Evolutionary conservation across 2,797 vertebrate genomes (phyloP), one percentile per base, ranked within the genome.

Genomic region (Tauraco hartlaubi): DNA sequence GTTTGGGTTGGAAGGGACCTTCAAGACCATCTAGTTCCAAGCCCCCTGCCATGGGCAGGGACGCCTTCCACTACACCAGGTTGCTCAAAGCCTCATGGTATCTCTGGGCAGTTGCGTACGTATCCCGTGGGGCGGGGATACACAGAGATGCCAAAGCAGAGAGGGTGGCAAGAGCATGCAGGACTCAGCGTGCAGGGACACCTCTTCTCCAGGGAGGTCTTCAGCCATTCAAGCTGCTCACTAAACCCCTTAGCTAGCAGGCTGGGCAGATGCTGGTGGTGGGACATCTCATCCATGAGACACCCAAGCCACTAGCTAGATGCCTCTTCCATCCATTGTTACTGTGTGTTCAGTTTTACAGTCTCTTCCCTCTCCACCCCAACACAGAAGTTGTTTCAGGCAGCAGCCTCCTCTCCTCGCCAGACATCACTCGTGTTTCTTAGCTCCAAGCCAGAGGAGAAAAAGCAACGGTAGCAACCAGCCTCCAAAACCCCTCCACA

Each of bases 81-180:
- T 41, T 41, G 39, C 39, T 41, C 39, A 41, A 41, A 41, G 39
- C 13, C 39, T 41, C 39, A 41, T 41, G 39, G 15, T 22, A 6
- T 18, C 43, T 76, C 41, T 46, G n/a, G 59, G n/a, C 1, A 1
- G 44, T 31, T 63, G 48, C 0, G 0, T 13, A 41, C 0, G 0
- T 39, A 31, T 25, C 31, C 31, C 3, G 1, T 7, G 22, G 69
- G 35, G 21, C 51, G 55, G 35, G 31, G 44, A 69, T 44, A 56
- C 12, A 33, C 0, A 1, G 49, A 66, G 49, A 67, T 1, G 20
- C 26, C 71, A 66, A 71, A 90, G 49, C 62, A 84, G 59, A 88
- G 85, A 81, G 55, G 13, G 59, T 52, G 31, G 55, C 1, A 14
- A 49, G 85, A 26, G 56, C 5, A 4, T 41, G 68, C 6, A 20